Conservation (phyloP, 2,888 invertebrate genomes). For the Pilophorus perplexus region DNA sequence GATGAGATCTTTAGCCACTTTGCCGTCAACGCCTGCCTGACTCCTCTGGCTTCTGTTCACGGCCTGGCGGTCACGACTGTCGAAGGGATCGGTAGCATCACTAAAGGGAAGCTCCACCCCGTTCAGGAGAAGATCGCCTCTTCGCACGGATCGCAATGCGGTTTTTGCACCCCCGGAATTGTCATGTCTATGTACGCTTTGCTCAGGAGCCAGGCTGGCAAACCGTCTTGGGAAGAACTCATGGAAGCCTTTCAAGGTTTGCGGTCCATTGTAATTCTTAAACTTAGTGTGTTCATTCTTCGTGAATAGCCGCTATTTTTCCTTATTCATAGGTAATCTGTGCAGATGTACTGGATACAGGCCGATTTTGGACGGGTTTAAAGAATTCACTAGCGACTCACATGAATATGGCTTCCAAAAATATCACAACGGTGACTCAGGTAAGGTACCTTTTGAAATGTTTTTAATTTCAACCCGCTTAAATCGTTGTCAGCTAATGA, state of each 20-base stretch:
- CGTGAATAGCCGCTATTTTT: background rate
- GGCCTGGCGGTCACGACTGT: slow-evolving; percentile 88
- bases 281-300: background rate
- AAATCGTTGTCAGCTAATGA: too few relatives aligned
- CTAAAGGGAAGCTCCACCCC: slow-evolving; percentile 69
- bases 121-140: slow-evolving; percentile 85
- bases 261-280: background rate
- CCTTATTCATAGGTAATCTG: slow-evolving; percentile 58
- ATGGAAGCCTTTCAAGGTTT: slow-evolving; percentile 78
- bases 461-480: slow-evolving; percentile 54
- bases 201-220: slow-evolving; percentile 65
- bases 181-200: slow-evolving; percentile 96
- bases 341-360: slow-evolving; percentile 94
- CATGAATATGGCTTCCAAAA: slow-evolving; percentile 50
- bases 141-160: slow-evolving; percentile 91
- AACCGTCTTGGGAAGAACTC: slow-evolving; percentile 71
- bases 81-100: slow-evolving; percentile 85
- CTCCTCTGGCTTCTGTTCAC: slow-evolving; percentile 81
- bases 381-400: slow-evolving; percentile 70
- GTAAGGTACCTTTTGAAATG: slow-evolving; percentile 49
- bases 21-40: slow-evolving; percentile 85
- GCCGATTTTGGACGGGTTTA: slow-evolving; percentile 87
- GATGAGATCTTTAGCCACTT: too few relatives aligned
- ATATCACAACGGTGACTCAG: slow-evolving; percentile 51
- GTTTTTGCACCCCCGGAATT: slow-evolving; percentile 93